Percentiles rank a stretch among this genome's conserved stretches.
Conservation (phyloP, 2,888 invertebrate species). For the Brachycybe producta region DNA sequence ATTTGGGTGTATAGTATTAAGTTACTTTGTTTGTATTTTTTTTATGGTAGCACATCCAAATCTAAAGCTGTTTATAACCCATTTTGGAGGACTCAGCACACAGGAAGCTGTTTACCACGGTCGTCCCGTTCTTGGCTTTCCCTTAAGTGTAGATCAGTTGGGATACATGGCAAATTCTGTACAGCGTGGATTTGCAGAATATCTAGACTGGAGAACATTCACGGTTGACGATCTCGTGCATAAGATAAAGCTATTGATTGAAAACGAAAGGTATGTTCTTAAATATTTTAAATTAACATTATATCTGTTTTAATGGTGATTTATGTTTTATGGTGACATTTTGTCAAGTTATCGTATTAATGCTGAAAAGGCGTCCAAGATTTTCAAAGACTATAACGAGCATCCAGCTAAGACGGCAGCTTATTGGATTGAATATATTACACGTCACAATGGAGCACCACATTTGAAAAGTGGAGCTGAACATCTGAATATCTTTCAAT, state of each 20-base stretch:
- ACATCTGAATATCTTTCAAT: neutral
- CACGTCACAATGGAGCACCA: constrained; percentile 1
- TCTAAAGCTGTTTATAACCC: constrained; percentile 12
- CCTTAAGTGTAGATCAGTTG: constrained; percentile 10
- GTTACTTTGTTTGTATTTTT: neutral
- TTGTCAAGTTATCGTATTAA: too few species aligned
- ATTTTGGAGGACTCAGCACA: constrained; percentile 2
- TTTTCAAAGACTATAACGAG: neutral
- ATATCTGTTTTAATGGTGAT: too few species aligned
- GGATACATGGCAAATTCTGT: constrained; percentile 1
- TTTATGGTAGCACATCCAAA: constrained; percentile 2
- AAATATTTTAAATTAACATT: too few species aligned
- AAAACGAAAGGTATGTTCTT: constrained; percentile 3
- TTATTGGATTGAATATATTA: constrained; percentile 1
- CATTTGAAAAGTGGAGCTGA: constrained; percentile 4
- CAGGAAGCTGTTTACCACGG: constrained; percentile 5
- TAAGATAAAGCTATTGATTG: neutral
- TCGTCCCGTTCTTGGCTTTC: constrained; percentile 7
- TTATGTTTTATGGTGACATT: too few species aligned
- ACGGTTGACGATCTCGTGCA: neutral
- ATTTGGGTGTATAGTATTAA: too few species aligned
- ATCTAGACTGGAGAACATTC: constrained; percentile 6
- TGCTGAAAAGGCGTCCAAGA: too few species aligned
- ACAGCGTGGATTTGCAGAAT: constrained; percentile 2
- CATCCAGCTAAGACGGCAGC: neutral